These are phyloP conservation scores for Archips crataeganus DNA, from an alignment of 2,888 invertebrate genomes.

Conservation along the genomic window DNA sequence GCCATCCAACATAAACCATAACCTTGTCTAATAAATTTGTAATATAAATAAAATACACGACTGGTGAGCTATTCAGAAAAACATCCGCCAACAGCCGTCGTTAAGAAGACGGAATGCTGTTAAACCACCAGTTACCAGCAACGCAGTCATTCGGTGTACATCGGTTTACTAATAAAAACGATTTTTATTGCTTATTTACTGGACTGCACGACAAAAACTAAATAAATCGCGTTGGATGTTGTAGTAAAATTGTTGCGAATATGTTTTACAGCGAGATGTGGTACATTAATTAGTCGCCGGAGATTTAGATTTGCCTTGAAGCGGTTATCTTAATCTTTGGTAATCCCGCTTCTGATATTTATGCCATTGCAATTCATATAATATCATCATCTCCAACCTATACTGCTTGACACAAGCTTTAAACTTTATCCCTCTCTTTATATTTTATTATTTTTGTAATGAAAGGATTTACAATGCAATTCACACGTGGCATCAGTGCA, in stretches of 20 bases:
- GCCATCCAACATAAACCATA: conserved; percentile 23
- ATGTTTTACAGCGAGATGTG: conserved; percentile 3
- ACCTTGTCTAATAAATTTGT: conserved; percentile 22
- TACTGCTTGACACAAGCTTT: too few species aligned
- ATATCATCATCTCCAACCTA: too few species aligned
- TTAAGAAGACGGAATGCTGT: conserved; percentile 31
- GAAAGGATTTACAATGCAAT: too few species aligned
- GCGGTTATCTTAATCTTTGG: not conserved
- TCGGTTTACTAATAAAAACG: conserved; percentile 30
- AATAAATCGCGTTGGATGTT: conserved; percentile 9
- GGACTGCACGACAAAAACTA: conserved; percentile 5
- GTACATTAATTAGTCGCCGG: not conserved
- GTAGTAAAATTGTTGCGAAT: conserved; percentile 11
- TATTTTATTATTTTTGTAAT: too few species aligned
- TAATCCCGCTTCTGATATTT: not conserved
- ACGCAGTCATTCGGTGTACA: conserved; percentile 17
- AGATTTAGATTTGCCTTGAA: not conserved
- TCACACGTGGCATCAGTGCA: too few species aligned
- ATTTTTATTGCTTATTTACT: conserved; percentile 34
- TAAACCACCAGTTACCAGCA: conserved; percentile 22
- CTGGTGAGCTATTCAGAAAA: conserved; percentile 28
- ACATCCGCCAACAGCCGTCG: conserved; percentile 34
- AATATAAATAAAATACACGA: conserved; percentile 36
- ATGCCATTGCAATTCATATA: not conserved
- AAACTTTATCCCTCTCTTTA: too few species aligned